Conservation (phyloP, 2,797 vertebrate genomes). For the Kryptopterus vitreolus region DNA sequence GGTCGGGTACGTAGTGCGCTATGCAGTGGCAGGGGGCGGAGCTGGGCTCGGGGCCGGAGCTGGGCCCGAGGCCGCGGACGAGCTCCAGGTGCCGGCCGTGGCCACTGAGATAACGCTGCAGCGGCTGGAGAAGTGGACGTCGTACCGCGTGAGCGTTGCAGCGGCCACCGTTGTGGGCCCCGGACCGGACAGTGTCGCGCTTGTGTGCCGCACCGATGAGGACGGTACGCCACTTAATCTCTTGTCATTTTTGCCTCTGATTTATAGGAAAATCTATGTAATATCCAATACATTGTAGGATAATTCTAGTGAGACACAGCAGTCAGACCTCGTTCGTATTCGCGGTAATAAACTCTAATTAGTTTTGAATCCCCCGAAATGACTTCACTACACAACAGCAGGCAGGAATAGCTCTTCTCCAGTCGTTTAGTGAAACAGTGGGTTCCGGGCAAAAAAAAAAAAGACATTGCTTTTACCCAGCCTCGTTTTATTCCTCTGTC, state of each 20-base stretch:
- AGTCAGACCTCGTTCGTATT: neutral
- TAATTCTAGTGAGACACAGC: neutral
- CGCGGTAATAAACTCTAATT: constrained; percentile 12
- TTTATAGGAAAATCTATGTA: neutral
- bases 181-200: constrained; percentile 89
- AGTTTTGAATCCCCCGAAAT: neutral
- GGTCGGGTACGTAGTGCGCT: constrained; percentile 90
- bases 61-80: constrained; percentile 73
- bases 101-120: constrained; percentile 85
- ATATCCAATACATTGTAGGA: neutral
- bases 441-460: constrained; percentile 9
- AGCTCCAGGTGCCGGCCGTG: constrained; percentile 79
- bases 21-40: constrained; percentile 78
- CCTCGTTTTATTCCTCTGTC: constrained; percentile 23
- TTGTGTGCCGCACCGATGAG: constrained; percentile 91
- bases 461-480: constrained; percentile 12
- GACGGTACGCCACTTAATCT: constrained; percentile 76
- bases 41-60: constrained; percentile 55
- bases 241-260: neutral
- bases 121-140: constrained; percentile 94
- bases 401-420: neutral
- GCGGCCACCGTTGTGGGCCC: constrained; percentile 87
- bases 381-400: neutral
- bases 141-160: constrained; percentile 86
- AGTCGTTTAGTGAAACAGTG: constrained; percentile 8